Evolutionary conservation across 2,113 vertebrate genomes (phyloP).

Genomic region (Myiozetetes cayanensis): DNA sequence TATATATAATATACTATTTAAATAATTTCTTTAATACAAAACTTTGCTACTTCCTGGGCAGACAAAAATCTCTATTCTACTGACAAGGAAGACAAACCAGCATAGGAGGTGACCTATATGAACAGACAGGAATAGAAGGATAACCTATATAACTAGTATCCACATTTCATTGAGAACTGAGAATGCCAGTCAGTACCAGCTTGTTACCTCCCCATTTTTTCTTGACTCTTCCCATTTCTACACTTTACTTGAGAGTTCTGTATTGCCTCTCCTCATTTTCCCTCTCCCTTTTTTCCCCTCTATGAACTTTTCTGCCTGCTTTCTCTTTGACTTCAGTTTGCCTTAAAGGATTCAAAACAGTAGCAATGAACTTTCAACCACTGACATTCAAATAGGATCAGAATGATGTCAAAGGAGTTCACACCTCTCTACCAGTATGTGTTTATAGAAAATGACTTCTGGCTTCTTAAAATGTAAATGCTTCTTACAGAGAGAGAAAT

Average conservation of each 20-base stretch:
- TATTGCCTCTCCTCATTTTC: neutral
- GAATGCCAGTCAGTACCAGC: neutral
- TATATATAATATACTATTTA: neutral
- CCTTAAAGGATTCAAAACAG: neutral
- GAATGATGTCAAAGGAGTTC: neutral
- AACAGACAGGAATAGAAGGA: neutral
- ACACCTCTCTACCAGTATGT: neutral
- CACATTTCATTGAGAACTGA: neutral
- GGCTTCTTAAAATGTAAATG: neutral
- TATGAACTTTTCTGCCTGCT: neutral
- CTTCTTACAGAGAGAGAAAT: neutral
- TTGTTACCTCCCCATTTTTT: neutral
- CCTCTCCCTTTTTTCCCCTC: neutral
- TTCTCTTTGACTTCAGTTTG: neutral
- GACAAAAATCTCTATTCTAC: neutral
- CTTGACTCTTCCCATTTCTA: neutral
- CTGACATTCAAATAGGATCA: neutral
- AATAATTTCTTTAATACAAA: neutral
- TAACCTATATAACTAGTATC: neutral
- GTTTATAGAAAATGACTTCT: neutral
- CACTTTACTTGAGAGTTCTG: neutral
- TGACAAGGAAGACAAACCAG: neutral
- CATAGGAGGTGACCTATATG: neutral
- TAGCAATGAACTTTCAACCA: conserved; percentile 10
- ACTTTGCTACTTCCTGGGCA: neutral